phyloP scores from a whole-genome alignment of 1,140 invertebrate species.

The Apis florea region DNA sequence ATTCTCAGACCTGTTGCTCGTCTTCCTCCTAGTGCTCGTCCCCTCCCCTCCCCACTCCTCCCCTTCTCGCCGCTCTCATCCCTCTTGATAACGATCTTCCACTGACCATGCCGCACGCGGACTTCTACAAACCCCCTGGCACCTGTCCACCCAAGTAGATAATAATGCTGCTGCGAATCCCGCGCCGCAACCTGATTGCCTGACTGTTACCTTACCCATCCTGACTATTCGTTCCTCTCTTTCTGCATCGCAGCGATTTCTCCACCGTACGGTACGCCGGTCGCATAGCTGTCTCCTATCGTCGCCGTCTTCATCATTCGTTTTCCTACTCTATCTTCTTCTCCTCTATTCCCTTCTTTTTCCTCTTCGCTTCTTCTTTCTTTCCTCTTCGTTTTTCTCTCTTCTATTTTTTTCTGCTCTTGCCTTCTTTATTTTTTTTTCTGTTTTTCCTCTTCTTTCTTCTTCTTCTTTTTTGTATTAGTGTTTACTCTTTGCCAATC shows the following conservation, averaged over 20 bases:
- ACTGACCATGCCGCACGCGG: slow-evolving; percentile 50
- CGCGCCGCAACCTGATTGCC: slow-evolving; percentile 68
- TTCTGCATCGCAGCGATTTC: neutral
- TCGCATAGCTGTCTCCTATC: slow-evolving; percentile 19
- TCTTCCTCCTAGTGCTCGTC: slow-evolving; percentile 13
- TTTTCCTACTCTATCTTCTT: neutral
- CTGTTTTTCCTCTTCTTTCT: no score
- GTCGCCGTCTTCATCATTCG: neutral
- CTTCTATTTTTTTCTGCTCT: no score
- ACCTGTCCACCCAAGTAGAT: slow-evolving; percentile 75
- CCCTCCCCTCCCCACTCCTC: slow-evolving; percentile 40
- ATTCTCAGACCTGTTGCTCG: neutral
- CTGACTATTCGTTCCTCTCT: slow-evolving; percentile 31
- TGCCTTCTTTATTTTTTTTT: no score
- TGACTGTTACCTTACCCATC: slow-evolving; percentile 67
- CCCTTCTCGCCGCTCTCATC: slow-evolving; percentile 56
- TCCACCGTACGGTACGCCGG: neutral
- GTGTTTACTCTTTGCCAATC: no score
- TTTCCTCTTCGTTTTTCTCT: neutral
- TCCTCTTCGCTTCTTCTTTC: slow-evolving; percentile 2
- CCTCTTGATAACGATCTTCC: slow-evolving; percentile 73
- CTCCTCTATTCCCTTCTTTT: neutral
- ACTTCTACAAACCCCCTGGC: slow-evolving; percentile 72
- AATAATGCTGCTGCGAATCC: slow-evolving; percentile 71
- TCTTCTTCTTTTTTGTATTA: no score